phyloP scores from a whole-genome alignment of 2,888 invertebrate genomes.

The Pseudanteris insignis region DNA sequence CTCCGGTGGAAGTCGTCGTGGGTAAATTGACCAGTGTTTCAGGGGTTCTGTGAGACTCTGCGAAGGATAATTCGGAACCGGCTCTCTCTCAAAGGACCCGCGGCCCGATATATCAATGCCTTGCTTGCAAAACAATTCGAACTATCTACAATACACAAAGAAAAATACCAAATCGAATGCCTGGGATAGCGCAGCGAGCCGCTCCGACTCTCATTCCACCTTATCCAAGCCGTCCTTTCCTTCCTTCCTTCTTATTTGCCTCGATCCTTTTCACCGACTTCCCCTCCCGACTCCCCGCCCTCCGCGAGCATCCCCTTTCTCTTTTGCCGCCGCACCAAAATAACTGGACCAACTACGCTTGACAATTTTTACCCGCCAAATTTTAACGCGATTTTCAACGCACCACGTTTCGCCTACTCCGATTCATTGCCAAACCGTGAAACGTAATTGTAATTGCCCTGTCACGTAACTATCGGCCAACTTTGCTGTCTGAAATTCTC shows the following conservation, averaged over 20 bases:
- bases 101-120: conserved; percentile 67
- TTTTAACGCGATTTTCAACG: too few relatives aligned
- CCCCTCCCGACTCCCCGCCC: conserved; percentile 22
- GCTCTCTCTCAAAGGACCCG: conserved; percentile 64
- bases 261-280: conserved; percentile 22
- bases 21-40: conserved; percentile 64
- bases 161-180: conserved; percentile 67
- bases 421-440: too few relatives aligned
- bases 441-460: too few relatives aligned
- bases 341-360: conserved; percentile 30
- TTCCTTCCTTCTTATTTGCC: conserved; percentile 33
- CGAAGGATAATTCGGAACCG: conserved; percentile 65
- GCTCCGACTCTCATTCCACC: conserved; percentile 41
- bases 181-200: conserved; percentile 60
- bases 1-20: conserved; percentile 50
- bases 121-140: conserved; percentile 66
- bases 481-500: too few relatives aligned
- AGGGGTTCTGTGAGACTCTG: conserved; percentile 52
- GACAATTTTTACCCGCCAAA: conserved; percentile 1
- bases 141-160: conserved; percentile 67
- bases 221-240: conserved; percentile 43
- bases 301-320: conserved; percentile 1
- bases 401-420: too few relatives aligned
- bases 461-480: too few relatives aligned
- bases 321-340: conserved; percentile 14